Base-by-base conservation (phyloP, 2,888 invertebrate species). In the Chironomus riparius region DNA sequence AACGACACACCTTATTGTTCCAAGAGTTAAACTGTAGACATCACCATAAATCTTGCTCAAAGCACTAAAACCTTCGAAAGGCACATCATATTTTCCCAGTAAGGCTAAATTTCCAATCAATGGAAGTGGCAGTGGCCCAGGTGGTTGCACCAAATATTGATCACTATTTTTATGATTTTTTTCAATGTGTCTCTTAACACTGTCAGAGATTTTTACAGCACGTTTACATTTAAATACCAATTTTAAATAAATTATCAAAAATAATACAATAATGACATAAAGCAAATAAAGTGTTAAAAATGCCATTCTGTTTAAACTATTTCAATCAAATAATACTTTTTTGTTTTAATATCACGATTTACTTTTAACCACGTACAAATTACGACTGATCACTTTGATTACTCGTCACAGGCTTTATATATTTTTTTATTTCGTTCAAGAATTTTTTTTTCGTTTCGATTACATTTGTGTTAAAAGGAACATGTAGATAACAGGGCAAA, bases 51-150 rank as follows among this genome's bases (percentile, higher is more conserved):
- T 83, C 79, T 88, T 87, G 2, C 91, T 86, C 62, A 93, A 81
- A n/a, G 86, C 87, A 0, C 90, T 89, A 78, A 93, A 92, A 2
- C 89, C 89, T 78, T 90, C 88, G 79, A 92, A 92, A 0, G 93
- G 92, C 3, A 87, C 87, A 72, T 88, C 88, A 78, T 86, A 85
- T 77, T 87, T 84, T 50, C 87, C 89, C 72, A 93, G 81, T 21
- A 90, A 86, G 81, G 91, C 90, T 78, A 92, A 83, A 81, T 89
- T 90, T 18, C 93, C 93, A 77, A 93, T 84, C 0, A 93, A 78
- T 0, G 93, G 93, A 78, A 86, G 79, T 13, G 90, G 87, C 18
- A 82, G 81, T 0, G 92, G 92, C 0, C 92, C 92, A 62, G 91
- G 91, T 12, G 90, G 87, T 78, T 85, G 82, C 5, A 47, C 22